Evolutionary conservation across 2,888 invertebrate species (phyloP), one percentile per base, ranked within the genome.

Genomic region (Xestia c-nigrum): DNA sequence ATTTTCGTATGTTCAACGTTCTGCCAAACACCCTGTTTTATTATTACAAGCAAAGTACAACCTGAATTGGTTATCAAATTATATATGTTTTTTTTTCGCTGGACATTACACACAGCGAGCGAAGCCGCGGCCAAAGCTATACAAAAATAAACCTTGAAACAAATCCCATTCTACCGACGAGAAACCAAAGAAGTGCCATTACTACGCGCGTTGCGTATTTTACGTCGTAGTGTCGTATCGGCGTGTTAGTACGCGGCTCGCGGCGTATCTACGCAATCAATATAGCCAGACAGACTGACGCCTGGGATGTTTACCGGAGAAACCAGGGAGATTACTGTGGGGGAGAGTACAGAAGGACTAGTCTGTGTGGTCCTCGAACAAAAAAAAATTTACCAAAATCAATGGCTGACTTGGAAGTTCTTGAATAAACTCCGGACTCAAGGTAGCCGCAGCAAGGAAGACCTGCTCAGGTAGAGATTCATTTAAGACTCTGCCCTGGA

Each of bases 251-350:
- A 64, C 72, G 63, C 50, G 64, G 12, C 52, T 55, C 57, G 63
- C 38, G 72, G 14, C 78, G 59, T 46, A 68, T 59, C 52, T 72
- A 72, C 72, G 77, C 70, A 84, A 84, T 84, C 83, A 81, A 84
- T 84, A 84, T 74, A 43, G 47, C 70, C 81, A 84, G 83, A 84
- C 83, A 81, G 81, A 74, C 72, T 72, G 83, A 24, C 83, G 83
- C 84, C 83, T 38, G 59, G 73, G 67, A 76, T 83, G 83, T 83
- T 83, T 83, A 76, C 72, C 4, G 47, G 73, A 61, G 52, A 52
- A 59, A 9, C 65, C 38, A 55, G 63, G 50, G 21, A 0, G 1
- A 2, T 5, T 16, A 40, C 19, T 12, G 6, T 0, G 14, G 4
- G 1, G 7, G 7, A 3, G 6, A 21, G 7, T 0, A 12, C 50